Conservation (phyloP, 2,797 vertebrate genomes). For the Pogonophryne albipinna region DNA sequence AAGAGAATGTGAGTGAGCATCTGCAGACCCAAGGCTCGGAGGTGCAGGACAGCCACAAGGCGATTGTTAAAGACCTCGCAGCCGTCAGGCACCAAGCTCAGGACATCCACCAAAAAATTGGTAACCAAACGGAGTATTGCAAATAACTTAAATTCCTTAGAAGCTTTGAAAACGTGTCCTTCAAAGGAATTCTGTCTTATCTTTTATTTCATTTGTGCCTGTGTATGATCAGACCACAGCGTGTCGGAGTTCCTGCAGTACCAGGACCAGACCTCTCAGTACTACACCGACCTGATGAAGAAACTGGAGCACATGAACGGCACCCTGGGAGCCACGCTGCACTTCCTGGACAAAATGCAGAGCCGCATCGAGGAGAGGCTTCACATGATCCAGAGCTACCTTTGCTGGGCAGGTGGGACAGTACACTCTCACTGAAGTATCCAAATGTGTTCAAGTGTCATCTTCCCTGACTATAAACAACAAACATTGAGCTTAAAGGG, state of each 20-base stretch:
- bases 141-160: background rate
- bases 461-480: too few relatives aligned
- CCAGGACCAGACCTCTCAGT: conserved; percentile 81
- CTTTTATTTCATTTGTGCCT: background rate
- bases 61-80: conserved; percentile 78
- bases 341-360: conserved; percentile 81
- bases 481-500: background rate
- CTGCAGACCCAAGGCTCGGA: conserved; percentile 79
- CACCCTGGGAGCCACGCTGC: conserved; percentile 84
- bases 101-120: conserved; percentile 88
- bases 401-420: conserved; percentile 83
- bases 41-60: conserved; percentile 74
- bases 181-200: background rate
- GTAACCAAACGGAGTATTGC: conserved; percentile 52
- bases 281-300: conserved; percentile 83
- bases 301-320: conserved; percentile 87
- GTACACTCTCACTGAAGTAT: too few relatives aligned
- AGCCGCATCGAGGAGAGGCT: conserved; percentile 81
- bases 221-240: conserved; percentile 77
- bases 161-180: fast-evolving
- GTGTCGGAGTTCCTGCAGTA: conserved; percentile 85
- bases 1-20: conserved; percentile 84
- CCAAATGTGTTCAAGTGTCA: background rate
- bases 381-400: conserved; percentile 81
- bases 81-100: conserved; percentile 82